Conservation (phyloP, 2,113 vertebrate genomes). For the Herpetotheres cachinnans region DNA sequence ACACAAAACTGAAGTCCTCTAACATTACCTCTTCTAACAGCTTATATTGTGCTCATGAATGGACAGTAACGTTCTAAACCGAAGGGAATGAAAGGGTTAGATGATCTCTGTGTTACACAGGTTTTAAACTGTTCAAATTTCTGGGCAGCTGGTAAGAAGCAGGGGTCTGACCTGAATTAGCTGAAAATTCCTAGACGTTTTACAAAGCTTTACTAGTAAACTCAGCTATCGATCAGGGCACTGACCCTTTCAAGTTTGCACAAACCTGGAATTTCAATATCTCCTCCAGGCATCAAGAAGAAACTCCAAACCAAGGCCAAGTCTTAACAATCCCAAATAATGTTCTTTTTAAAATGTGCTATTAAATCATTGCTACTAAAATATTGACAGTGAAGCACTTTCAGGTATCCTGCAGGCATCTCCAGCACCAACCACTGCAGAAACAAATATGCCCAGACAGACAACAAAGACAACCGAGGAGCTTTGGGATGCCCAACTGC, state of each 20-base stretch:
- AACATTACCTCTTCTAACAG: background rate
- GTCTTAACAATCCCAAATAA: background rate
- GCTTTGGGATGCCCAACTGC: background rate
- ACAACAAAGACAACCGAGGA: background rate
- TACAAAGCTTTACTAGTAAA: slow-evolving; percentile 1
- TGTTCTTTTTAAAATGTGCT: background rate
- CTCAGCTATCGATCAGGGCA: background rate
- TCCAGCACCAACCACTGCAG: background rate
- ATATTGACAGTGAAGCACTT: background rate
- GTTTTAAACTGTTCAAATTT: background rate
- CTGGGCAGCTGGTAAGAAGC: background rate
- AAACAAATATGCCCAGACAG: background rate
- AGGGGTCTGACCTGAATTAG: background rate
- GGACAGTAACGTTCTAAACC: background rate
- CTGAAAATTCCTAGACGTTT: background rate
- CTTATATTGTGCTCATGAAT: background rate
- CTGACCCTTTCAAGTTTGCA: background rate
- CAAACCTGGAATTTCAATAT: background rate
- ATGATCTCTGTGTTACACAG: background rate
- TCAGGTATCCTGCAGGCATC: background rate
- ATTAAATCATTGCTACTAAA: background rate
- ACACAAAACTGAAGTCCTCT: background rate
- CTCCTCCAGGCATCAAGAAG: background rate
- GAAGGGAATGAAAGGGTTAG: background rate
- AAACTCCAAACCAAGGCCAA: background rate